Evolutionary conservation across 2,888 invertebrate genomes (phyloP), one percentile per base, ranked within the genome.

Genomic region (Spodoptera picta): DNA sequence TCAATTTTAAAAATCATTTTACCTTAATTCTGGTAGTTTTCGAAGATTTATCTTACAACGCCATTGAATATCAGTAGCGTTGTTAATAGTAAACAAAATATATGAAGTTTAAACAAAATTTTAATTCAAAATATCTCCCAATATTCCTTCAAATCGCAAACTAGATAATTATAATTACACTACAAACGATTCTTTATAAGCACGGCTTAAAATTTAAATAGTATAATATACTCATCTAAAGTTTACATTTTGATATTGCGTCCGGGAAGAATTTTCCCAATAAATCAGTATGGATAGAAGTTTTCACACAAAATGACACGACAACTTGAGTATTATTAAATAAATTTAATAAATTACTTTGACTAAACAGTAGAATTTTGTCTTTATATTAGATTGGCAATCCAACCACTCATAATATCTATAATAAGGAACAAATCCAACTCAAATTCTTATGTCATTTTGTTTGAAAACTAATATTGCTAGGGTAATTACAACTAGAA

Each of bases 111-210:
- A 9, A 6, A 36, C 36, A 9, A 27, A 27, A 27, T 36, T 36
- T 36, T 36, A 9, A 36, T 36, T 51, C 27, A 27, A 27, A 27
- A 64, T 19, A 19, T 24, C 48, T 52, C 52, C 14, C 45, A 61
- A 69, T 14, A 69, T 5, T 42, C 5, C 27, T 54, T 45, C 27
- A 67, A 65, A 64, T 63, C 65, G 51, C 24, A 66, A 55, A 55
- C 60, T 69, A 68, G 12, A 10, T 56, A 49, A 49, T 65, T 58
- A 36, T 68, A 48, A 60, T 46, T 53, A 69, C 41, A 51, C 65
- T 73, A 79, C 24, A 65, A 67, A 75, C 52, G 45, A 64, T 47
- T 19, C 27, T 61, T 65, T 24, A 51, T 62, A 79, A 77, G 75
- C 68, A 66, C 67, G 54, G 65, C 74, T 78, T 69, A 53, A 46